phyloP scores from a whole-genome alignment of 2,888 invertebrate species.

The Chymomyza caudatula region DNA sequence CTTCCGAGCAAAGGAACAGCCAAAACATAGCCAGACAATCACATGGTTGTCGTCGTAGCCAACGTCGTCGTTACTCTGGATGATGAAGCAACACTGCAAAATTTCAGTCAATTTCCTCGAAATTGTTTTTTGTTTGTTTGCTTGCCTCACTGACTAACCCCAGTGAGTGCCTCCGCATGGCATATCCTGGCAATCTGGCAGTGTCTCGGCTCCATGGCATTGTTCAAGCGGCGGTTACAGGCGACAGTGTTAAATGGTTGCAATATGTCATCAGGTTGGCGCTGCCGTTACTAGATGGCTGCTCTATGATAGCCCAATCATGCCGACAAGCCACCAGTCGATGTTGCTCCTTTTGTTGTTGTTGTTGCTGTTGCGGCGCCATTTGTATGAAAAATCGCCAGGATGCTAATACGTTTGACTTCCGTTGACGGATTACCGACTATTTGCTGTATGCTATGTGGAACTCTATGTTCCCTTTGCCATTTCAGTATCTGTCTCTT shows the following conservation, averaged over 20 bases:
- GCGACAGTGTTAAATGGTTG: constrained; percentile 76
- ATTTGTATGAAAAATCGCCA: constrained; percentile 77
- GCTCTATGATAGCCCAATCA: constrained; percentile 65
- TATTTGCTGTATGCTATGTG: constrained; percentile 45
- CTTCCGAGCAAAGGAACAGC: constrained; percentile 35
- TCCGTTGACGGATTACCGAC: constrained; percentile 77
- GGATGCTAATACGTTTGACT: constrained; percentile 78
- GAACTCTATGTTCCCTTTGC: constrained; percentile 12
- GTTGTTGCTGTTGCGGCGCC: constrained; percentile 52
- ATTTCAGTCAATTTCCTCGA: constrained; percentile 72
- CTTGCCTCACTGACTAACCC: constrained; percentile 17
- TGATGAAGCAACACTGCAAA: constrained; percentile 72
- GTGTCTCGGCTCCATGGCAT: constrained; percentile 37
- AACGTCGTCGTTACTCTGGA: constrained; percentile 19
- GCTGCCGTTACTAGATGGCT: constrained; percentile 52
- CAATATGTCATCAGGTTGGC: constrained; percentile 74
- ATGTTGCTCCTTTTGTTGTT: neutral
- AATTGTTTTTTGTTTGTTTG: constrained; percentile 70
- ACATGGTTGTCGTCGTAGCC: neutral
- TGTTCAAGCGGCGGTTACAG: constrained; percentile 46
- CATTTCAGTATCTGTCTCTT: constrained; percentile 12
- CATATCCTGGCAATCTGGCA: neutral
- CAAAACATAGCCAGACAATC: neutral
- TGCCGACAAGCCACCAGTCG: constrained; percentile 41
- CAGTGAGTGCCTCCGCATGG: neutral